Evolutionary conservation across 2,888 invertebrate genomes (phyloP), one percentile per base, ranked within the genome.

Genomic region (Drosophila peninsularis): DNA sequence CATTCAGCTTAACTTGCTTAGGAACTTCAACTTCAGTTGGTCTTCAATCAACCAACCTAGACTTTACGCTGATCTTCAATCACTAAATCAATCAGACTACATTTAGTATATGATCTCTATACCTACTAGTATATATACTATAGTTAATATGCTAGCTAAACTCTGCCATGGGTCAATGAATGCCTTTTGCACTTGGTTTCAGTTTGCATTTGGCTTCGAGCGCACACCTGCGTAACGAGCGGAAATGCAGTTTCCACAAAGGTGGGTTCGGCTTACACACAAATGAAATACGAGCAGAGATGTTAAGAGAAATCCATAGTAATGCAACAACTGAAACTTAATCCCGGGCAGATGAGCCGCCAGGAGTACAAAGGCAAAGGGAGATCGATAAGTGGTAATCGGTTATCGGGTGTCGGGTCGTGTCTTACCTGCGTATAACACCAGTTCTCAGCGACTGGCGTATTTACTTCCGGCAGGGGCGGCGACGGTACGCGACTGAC

Each of bases 371-470:
- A 42, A 21, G 11, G 37, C 42, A 21, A 2, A 13, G 19, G 44
- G 24, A 34, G 21, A 52, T 27, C 27, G 14, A 30, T 17, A 52
- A 36, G 13, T 14, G 21, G 36, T 0, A 19, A 49, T 49, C 32
- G 32, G 1, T 30, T 17, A 49, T 49, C 30, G 49, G 49, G 47
- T n/a, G 27, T 14, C 14, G 49, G 36, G 21, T 42, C 30, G 49
- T n/a, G 27, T 27, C 90, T 93, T 94, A 98, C 98, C 97, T 99
- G 98, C 93, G 99, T 99, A 93, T 99, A 99, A 95, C 99, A 99
- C 99, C 99, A 99, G 94, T 99, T 99, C 94, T 99, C 99, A 75
- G 99, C 99, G 89, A 99, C 98, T 91, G 99, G 99, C 92, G 97
- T 97, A 94, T 97, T 97, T 93, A 96, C 97, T 96, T 97, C 97